A percentile compares a stretch with the other conserved stretches of the same genome.
Evolutionary conservation across 2,888 invertebrate species (phyloP).

Genomic region (Eubasilissa splendida): DNA sequence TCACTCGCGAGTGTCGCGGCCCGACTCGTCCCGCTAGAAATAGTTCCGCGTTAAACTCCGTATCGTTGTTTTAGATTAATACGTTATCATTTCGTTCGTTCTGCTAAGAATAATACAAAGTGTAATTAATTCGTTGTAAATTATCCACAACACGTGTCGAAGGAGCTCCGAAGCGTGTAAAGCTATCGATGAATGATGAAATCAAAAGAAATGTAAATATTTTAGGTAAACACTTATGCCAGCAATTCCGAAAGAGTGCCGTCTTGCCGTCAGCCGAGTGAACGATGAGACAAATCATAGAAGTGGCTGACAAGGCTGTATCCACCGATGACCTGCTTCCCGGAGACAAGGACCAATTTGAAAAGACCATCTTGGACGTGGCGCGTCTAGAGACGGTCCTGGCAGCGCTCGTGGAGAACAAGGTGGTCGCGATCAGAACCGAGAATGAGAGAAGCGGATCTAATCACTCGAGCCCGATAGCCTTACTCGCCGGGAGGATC

Average conservation of each 20-base stretch:
- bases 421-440: conserved; percentile 61
- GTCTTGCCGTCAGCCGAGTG: conserved; percentile 21
- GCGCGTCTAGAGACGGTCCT: conserved; percentile 80
- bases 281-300: conserved; percentile 58
- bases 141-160: conserved; percentile 1
- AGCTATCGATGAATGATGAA: background rate
- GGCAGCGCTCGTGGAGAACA: conserved; percentile 80
- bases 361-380: conserved; percentile 63
- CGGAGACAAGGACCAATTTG: conserved; percentile 46
- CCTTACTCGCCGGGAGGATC: conserved; percentile 53
- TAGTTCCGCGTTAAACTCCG: background rate
- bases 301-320: conserved; percentile 57
- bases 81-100: background rate
- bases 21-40: background rate
- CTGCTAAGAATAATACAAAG: background rate
- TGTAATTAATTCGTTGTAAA: background rate
- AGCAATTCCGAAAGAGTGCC: conserved; percentile 6
- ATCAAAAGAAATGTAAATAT: conserved; percentile 2
- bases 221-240: conserved; percentile 20
- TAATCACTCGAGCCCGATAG: conserved; percentile 57
- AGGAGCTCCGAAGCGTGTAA: background rate
- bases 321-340: conserved; percentile 55
- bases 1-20: too few relatives aligned
- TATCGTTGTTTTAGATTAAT: conserved; percentile 13
- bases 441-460: conserved; percentile 54